Percentiles rank a stretch among this genome's conserved stretches.
These are phyloP conservation scores for Dryobota labecula DNA, from an alignment of 2,888 invertebrate species.

Conservation along the genomic window DNA sequence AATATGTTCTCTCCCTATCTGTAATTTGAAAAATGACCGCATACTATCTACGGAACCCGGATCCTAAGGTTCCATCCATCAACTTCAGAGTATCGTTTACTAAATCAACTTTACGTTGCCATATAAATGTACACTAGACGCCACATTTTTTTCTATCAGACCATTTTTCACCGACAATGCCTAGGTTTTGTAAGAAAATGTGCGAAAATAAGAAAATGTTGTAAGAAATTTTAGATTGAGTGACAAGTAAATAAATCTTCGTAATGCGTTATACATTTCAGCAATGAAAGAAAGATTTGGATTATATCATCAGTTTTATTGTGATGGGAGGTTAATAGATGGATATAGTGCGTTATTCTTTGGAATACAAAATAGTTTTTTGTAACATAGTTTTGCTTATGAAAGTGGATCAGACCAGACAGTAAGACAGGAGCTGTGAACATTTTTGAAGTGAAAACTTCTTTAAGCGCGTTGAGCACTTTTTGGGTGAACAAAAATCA, in stretches of 20 bases:
- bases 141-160: conserved; percentile 34
- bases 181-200: conserved; percentile 50
- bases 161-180: conserved; percentile 53
- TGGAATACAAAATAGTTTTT: conserved; percentile 36
- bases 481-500: no score
- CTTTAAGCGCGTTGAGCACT: no score
- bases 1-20: conserved; percentile 37
- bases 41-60: conserved; percentile 42
- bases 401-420: not conserved
- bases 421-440: not conserved
- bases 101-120: conserved; percentile 53
- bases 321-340: conserved; percentile 11
- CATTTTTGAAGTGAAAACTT: no score
- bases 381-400: conserved; percentile 11
- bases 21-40: conserved; percentile 57
- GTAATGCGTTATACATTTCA: conserved; percentile 37
- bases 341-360: conserved; percentile 6
- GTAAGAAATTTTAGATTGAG: conserved; percentile 51
- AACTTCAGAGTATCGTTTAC: conserved; percentile 60
- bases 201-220: no score
- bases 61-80: conserved; percentile 54
- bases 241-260: conserved; percentile 63
- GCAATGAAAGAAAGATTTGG: conserved; percentile 21
- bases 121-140: conserved; percentile 23
- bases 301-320: conserved; percentile 44